Base-by-base conservation (phyloP, 1,140 invertebrate genomes). In the Vollenhovia emeryi region DNA sequence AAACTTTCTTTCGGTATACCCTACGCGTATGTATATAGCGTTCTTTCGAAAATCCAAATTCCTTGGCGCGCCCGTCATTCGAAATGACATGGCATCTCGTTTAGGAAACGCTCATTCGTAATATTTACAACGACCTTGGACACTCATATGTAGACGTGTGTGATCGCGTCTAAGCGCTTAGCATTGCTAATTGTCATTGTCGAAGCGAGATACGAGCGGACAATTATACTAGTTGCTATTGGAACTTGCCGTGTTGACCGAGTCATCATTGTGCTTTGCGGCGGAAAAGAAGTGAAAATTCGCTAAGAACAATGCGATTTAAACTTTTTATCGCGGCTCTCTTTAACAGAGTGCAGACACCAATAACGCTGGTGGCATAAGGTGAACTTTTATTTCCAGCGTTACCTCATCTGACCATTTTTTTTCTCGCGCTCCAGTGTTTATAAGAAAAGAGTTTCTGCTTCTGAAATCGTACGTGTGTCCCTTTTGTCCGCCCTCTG, bases 101-200 rank as follows among this genome's bases (percentile, higher is more conserved):
- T 75, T n/a, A 59, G 24, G 36, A 21, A n/a, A 76, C 36, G 6
- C 30, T 76, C 11, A 11, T 43, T 43, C 13, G 43, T 43, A 59
- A 75, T 75, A 40, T 18, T 40, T 43, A 21, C 9, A 33, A 59
- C 8, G 40, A 50, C 4, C 33, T 36, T 55, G 50, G 50, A 30
- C 15, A 9, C 2, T 18, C 11, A 15, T 30, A 11, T 76, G 45
- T 43, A 33, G 11, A 43, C 15, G 27, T 36, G 33, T n/a, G 43
- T 55, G 57, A 69, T n/a, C 62, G 43, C 21, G 62, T 24, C 30
- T 7, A 64, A 48, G 13, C 27, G 5, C 3, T 86, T 86, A 76
- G 84, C 71, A 60, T 71, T 87, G 59, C 62, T 85, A 85, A 86
- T 86, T 69, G 83, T 85, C 86, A 83, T 84, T 62, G 43, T 75